Percentiles rank a stretch among this genome's conserved stretches.
Conservation (phyloP, 1,140 invertebrate species). For the Pseudomyrmex cubaensis region DNA sequence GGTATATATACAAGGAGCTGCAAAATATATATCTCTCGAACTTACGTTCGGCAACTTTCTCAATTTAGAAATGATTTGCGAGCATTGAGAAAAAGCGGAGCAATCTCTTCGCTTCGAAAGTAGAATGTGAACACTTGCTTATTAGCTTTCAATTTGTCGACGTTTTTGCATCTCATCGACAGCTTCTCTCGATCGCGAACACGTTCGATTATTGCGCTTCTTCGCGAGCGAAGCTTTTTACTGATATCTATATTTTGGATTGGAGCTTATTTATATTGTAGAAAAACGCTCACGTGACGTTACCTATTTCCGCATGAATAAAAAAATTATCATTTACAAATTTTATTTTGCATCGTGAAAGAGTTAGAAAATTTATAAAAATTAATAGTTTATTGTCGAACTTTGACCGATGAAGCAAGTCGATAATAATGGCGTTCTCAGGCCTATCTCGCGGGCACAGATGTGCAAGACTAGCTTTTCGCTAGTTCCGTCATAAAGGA, state of each 20-base stretch:
- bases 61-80: slow-evolving; percentile 81
- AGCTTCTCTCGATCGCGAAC: slow-evolving; percentile 13
- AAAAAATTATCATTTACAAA: background rate
- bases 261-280: too few relatives aligned
- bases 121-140: slow-evolving; percentile 16
- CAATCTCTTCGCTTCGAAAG: slow-evolving; percentile 17
- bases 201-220: slow-evolving; percentile 14
- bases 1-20: slow-evolving; percentile 5
- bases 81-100: slow-evolving; percentile 53
- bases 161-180: slow-evolving; percentile 55
- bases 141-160: slow-evolving; percentile 37
- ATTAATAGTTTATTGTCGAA: too few relatives aligned
- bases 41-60: slow-evolving; percentile 75
- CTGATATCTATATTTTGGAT: slow-evolving; percentile 38
- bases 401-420: slow-evolving; percentile 1
- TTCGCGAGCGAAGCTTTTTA: slow-evolving; percentile 35
- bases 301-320: background rate
- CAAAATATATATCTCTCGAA: slow-evolving; percentile 68
- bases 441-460: slow-evolving; percentile 77
- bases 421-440: slow-evolving; percentile 72
- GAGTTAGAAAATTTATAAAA: background rate
- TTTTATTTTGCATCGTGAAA: too few relatives aligned
- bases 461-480: slow-evolving; percentile 61
- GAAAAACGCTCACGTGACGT: too few relatives aligned
- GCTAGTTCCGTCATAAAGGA: slow-evolving; percentile 77